Evolutionary conservation across 1,140 invertebrate genomes (phyloP).

Genomic region (Drosophila takahashii): DNA sequence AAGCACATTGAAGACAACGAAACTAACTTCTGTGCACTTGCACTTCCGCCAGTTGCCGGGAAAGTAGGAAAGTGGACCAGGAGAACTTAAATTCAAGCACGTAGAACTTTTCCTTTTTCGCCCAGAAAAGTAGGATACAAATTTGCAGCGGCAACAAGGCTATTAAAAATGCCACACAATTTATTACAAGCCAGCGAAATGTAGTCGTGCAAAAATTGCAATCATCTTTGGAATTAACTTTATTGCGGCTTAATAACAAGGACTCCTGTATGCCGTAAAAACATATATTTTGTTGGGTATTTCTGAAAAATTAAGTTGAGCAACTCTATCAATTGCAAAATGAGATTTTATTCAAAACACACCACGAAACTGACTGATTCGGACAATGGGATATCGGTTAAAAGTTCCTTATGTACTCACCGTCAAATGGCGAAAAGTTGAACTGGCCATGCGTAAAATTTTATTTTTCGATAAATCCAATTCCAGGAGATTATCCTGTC

Average conservation of each 20-base stretch:
- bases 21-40: conserved; percentile 56
- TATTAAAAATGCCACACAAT: conserved; percentile 79
- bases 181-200: conserved; percentile 60
- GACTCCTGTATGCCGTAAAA: too few relatives aligned
- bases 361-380: background rate
- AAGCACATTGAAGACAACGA: conserved; percentile 79
- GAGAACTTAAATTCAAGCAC: conserved; percentile 75
- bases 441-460: conserved; percentile 89
- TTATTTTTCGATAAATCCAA: conserved; percentile 94
- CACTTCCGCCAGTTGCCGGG: conserved; percentile 44
- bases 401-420: conserved; percentile 70
- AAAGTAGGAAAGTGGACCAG: conserved; percentile 17
- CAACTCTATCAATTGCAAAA: conserved; percentile 12
- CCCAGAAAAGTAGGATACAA: conserved; percentile 53
- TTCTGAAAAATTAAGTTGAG: conserved; percentile 3
- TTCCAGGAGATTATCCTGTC: conserved; percentile 90
- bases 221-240: conserved; percentile 49
- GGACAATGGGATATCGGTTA: conserved; percentile 18
- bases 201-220: conserved; percentile 39
- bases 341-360: conserved; percentile 2
- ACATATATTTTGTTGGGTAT: background rate
- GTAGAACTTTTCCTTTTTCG: conserved; percentile 52
- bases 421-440: conserved; percentile 89
- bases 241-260: conserved; percentile 2
- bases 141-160: conserved; percentile 37